Base-by-base conservation (phyloP, 2,797 vertebrate genomes). In the Neomorphus geoffroyi region DNA sequence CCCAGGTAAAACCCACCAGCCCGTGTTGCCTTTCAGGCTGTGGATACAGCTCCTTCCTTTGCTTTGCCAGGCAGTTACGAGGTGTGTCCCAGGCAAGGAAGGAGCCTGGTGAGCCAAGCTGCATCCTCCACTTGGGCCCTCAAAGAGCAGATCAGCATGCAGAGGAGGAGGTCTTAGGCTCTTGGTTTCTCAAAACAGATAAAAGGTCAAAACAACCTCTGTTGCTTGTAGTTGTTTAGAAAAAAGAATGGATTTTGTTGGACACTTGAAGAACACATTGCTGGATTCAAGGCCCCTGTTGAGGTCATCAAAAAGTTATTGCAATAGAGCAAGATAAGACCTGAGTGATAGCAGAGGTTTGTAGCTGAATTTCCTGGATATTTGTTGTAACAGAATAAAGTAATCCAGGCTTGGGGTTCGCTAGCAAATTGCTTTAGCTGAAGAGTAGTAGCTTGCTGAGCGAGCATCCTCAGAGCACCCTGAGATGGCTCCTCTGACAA, bases 261-360 rank as follows among this genome's bases (percentile, higher is more conserved):
- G 64, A 56, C 71, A 60, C 62, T 93, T 67, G 69, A 95, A 94
- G 67, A 90, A 86, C 67, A 80, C 86, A 80, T 93, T 91, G 51
- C 75, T 33, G 65, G 79, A 92, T 94, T 93, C 93, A 96, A 96
- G 95, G 96, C 90, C 72, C 32, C 80, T 64, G 51, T 18, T 92
- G 93, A 96, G 86, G 95, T 95, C 94, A 96, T 92, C 88, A 87
- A 96, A 86, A 61, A 88, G 91, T 86, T 95, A 85, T 28, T 94
- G 89, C 80, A 93, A 71, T 41, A 58, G 82, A 87, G 67, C 65
- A 69, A 94, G 93, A 92, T 95, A 95, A 95, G 79, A 85, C 61
- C 78, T 7, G 37, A 95, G 80, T 2, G 69, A 94, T 67, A 94
- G 83, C 56, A 64, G 2, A 85, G 78, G 46, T 69, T 80, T 74